A percentile compares a stretch with the other conserved stretches of the same genome.
Conservation (phyloP, 2,888 invertebrate species). For the Agonopterix arenella region DNA sequence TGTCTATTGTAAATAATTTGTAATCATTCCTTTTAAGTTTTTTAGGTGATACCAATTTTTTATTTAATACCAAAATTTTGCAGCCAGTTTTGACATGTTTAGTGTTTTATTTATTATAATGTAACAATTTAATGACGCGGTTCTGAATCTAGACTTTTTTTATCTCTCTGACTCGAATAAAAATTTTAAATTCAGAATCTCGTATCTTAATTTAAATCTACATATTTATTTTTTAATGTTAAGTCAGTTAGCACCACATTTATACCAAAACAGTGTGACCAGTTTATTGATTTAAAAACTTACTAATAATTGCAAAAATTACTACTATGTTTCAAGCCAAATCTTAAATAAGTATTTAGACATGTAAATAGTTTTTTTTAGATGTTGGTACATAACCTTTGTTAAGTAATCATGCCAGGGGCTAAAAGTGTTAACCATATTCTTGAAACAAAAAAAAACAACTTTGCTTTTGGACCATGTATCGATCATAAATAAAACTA, state of each 20-base stretch:
- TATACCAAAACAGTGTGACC: constrained; percentile 63
- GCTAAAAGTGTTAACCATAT: too few species aligned
- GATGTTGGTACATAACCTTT: constrained; percentile 9
- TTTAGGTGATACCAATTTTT: constrained; percentile 31
- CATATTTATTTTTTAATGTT: constrained; percentile 21
- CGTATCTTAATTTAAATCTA: constrained; percentile 8
- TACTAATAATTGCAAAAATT: constrained; percentile 6
- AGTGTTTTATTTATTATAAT: constrained; percentile 1
- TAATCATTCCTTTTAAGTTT: constrained; percentile 32
- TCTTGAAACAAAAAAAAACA: too few species aligned
- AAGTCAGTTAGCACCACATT: constrained; percentile 19
- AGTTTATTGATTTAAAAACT: constrained; percentile 29
- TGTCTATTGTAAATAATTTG: constrained; percentile 1
- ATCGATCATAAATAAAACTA: too few species aligned
- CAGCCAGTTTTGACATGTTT: constrained; percentile 42
- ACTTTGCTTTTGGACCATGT: too few species aligned
- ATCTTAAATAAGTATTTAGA: constrained; percentile 28
- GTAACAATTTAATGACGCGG: not conserved
- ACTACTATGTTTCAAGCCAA: constrained; percentile 35
- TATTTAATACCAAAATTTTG: constrained; percentile 45
- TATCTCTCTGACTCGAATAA: not conserved
- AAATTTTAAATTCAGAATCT: constrained; percentile 14
- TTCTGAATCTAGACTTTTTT: constrained; percentile 19
- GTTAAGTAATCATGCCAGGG: not conserved
- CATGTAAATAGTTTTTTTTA: constrained; percentile 16